Percentiles rank a stretch among this genome's conserved stretches.
Evolutionary conservation across 2,797 vertebrate genomes (phyloP).

Genomic region (Periophthalmus magnuspinnatus): DNA sequence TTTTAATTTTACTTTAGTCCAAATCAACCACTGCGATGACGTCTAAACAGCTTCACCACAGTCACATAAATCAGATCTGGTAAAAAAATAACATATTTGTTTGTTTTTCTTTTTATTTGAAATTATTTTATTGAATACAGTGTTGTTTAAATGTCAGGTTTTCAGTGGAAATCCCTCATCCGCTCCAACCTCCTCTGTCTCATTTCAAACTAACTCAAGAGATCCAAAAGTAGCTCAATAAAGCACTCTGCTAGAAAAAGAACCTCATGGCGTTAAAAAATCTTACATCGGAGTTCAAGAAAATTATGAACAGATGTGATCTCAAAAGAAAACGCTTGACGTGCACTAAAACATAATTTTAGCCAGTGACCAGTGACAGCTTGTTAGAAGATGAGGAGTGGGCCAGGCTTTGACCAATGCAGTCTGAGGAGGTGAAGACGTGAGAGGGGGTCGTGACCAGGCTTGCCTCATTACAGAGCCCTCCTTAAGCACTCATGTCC

Average conservation of each 20-base stretch:
- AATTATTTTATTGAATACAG: background rate
- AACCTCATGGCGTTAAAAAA: no score
- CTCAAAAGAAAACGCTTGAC: no score
- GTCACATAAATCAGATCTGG: background rate
- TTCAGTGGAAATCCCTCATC: background rate
- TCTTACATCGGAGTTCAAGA: no score
- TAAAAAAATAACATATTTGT: no score
- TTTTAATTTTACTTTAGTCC: background rate
- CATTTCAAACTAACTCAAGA: background rate
- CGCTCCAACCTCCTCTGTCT: no score
- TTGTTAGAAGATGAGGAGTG: constrained; percentile 34
- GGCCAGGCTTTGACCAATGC: constrained; percentile 16
- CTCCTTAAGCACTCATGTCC: constrained; percentile 22
- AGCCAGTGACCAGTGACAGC: constrained; percentile 19
- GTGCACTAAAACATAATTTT: background rate
- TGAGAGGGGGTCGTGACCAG: constrained; percentile 27
- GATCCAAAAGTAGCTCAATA: background rate
- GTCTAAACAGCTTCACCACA: background rate
- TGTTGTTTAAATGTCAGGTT: background rate
- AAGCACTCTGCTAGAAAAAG: no score
- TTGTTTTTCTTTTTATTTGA: background rate
- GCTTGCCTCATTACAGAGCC: constrained; percentile 32
- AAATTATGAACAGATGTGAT: no score
- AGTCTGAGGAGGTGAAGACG: background rate
- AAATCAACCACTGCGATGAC: background rate